Base-by-base conservation (phyloP, 2,888 invertebrate genomes). In the Hyposoter dolosus region DNA sequence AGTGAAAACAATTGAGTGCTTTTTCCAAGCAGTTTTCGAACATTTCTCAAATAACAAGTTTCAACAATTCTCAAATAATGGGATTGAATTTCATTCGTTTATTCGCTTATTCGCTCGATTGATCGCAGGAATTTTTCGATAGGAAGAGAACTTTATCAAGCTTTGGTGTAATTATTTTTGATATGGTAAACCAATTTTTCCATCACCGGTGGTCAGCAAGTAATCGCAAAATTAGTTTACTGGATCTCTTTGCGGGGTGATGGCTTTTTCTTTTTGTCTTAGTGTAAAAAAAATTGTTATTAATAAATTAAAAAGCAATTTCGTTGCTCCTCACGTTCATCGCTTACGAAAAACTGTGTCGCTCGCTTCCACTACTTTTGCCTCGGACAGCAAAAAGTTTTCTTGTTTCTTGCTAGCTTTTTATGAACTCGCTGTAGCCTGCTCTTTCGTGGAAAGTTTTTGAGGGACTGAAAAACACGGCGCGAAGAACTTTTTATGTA, bases 391-490 rank as follows among this genome's bases (percentile, higher is more conserved):
- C 23, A 56, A 17, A 65, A 77, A 84, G 76, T 81, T 84, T 84
- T 84, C 84, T 66, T 77, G 72, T 84, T 76, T 77, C 76, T 45
- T 47, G 40, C 40, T 17, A 74, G 68, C 74, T 40, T 75, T 74
- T 79, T 74, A 66, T 79, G 53, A 28, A 71, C 50, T 68, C 68
- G 60, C 43, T 23, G 40, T 72, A 40, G 40, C 10, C 12, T 45
- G 28, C 43, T 23, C 45, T 69, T 35, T 71, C 71, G 76, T 75
- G 53, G 56, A 76, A 84, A 84, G 84, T 84, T 84, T 80, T 43
- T 45, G n/a, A 28, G 10, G 43, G 28, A 74, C 63, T 60, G 63
- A 12, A 50, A 76, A 82, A 76, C 69, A 80, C 12, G 75, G 43
- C 53, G 40, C 63, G 19, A 60, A 50, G 40, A 40, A 69, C 60